Percentiles rank a stretch among this genome's conserved stretches.
Conservation (phyloP, 2,113 vertebrate species). For the Axis porcinus region DNA sequence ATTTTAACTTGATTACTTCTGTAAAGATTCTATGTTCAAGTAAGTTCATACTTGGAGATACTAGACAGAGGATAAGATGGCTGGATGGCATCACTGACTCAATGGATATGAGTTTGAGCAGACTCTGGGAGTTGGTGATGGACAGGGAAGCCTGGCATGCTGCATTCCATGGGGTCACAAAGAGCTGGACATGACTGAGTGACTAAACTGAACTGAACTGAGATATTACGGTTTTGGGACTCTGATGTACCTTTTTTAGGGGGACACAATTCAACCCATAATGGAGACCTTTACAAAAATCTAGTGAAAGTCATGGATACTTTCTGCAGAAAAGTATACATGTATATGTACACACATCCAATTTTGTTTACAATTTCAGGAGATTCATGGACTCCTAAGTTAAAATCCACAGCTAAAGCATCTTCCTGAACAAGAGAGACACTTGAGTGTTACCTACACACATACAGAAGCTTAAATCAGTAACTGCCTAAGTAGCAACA, state of each 20-base stretch:
- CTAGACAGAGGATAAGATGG: background rate
- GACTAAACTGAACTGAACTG: background rate
- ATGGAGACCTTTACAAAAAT: background rate
- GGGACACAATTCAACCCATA: background rate
- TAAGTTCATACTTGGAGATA: background rate
- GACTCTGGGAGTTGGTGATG: background rate
- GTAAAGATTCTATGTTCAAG: background rate
- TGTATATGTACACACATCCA: background rate
- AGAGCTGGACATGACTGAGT: background rate
- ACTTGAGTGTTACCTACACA: background rate
- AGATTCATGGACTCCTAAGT: background rate
- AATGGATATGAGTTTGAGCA: background rate
- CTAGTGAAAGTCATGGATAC: background rate
- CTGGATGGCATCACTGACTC: background rate
- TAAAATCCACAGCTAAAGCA: background rate
- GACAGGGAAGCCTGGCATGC: background rate
- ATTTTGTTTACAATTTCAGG: background rate
- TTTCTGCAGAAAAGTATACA: background rate
- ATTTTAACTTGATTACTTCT: conserved; percentile 16
- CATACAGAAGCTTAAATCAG: background rate
- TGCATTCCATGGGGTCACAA: background rate
- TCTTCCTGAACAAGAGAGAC: background rate
- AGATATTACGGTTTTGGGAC: background rate
- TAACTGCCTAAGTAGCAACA: background rate
- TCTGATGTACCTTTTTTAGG: background rate